Evolutionary conservation across 2,113 vertebrate genomes (phyloP).

Genomic region (Chloebia gouldiae): DNA sequence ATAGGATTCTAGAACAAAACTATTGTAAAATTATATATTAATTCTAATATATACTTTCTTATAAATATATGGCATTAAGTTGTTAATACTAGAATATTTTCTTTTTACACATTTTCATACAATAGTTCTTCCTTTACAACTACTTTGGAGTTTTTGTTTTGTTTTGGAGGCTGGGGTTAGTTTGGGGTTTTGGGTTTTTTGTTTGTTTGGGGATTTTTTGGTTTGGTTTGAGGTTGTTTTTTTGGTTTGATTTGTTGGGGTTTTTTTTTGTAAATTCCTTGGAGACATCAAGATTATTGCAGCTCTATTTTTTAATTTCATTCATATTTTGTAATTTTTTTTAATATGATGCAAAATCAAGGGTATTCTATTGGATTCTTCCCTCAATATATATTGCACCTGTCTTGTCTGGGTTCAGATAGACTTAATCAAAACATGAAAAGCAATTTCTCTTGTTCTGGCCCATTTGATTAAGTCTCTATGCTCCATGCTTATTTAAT

Average conservation of each 20-base stretch:
- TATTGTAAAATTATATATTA: not conserved
- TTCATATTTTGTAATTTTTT: not conserved
- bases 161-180: not conserved
- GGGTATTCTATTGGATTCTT: not conserved
- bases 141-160: not conserved
- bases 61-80: not conserved
- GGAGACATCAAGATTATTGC: not conserved
- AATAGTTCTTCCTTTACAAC: not conserved
- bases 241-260: not conserved
- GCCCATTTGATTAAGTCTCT: slow-evolving; percentile 31
- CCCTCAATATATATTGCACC: not conserved
- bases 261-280: not conserved
- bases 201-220: not conserved
- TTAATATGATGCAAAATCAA: not conserved
- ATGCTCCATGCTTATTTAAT: slow-evolving; percentile 14
- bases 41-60: not conserved
- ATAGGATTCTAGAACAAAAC: not conserved
- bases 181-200: not conserved
- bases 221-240: not conserved
- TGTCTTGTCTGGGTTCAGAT: slow-evolving; percentile 16
- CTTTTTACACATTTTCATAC: not conserved
- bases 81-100: not conserved
- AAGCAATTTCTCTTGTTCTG: slow-evolving; percentile 42
- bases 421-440: slow-evolving; percentile 36
- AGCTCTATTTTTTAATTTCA: not conserved